Base-by-base conservation (phyloP, 2,888 invertebrate genomes). In the Eristalis tenax region DNA sequence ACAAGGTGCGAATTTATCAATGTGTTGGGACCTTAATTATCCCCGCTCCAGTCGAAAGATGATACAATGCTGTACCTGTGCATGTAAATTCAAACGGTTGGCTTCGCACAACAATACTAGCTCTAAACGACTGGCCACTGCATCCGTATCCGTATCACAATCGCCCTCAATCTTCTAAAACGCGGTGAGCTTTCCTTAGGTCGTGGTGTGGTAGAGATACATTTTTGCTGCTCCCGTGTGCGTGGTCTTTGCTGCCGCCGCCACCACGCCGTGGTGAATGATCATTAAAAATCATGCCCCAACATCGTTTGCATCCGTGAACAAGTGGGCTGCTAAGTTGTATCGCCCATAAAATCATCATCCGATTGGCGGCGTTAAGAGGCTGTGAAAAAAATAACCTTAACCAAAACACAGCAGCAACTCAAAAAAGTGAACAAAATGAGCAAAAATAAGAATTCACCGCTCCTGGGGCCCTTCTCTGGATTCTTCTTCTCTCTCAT, bases 341-440 rank as follows among this genome's bases (percentile, higher is more conserved):
- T 76, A 87, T 87, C 87, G 87, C 87, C 87, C 83, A 87, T 87
- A 87, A 87, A 87, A 87, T 87, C 87, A 87, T 87, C 87, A 87
- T 87, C 87, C 87, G 83, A 87, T 87, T 87, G 87, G 87, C 87
- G 87, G 87, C 87, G 87, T 87, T 87, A 87, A 87, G 87, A 87
- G 87, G 75, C 87, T 87, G 87, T 83, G 81, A 87, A 83, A 83
- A 26, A 83, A 79, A 78, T 18, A 50, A 50, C 50, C 50, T n/a
- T 8, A n/a, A 50, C 18, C n/a, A 50, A 50, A 50, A 50, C 8
- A 50, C 50, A 50, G 18, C n/a, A 50, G 8, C 50, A 18, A 50
- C 6, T 4, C 35, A n/a, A 66, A 59, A 66, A 57, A 66, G 40
- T 66, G 38, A 50, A 32, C 23, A 40, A 57, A 63, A 68, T 26